Conservation (phyloP, 2,113 vertebrate genomes). For the Ictalurus furcatus region DNA sequence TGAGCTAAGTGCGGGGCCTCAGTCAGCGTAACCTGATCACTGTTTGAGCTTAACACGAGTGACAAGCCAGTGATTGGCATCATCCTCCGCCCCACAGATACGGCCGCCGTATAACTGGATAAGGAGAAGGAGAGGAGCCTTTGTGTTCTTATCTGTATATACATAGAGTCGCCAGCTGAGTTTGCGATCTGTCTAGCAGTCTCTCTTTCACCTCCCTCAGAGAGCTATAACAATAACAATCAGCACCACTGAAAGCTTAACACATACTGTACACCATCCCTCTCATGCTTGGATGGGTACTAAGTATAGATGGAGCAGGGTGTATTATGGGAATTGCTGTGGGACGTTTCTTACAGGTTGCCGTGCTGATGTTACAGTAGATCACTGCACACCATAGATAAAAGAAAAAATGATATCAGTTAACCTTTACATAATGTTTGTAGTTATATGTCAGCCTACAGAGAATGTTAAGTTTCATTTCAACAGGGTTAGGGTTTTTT, state of each 20-base stretch:
- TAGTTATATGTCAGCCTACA: neutral
- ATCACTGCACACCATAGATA: neutral
- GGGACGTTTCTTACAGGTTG: neutral
- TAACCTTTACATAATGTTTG: neutral
- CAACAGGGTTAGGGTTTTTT: neutral
- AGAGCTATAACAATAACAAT: slow-evolving; percentile 46
- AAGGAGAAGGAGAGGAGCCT: slow-evolving; percentile 51
- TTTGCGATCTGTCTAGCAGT: slow-evolving; percentile 57
- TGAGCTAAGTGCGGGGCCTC: slow-evolving; percentile 51
- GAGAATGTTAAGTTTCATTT: neutral
- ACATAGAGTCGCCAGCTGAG: slow-evolving; percentile 53
- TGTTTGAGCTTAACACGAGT: slow-evolving; percentile 29
- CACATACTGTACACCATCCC: slow-evolving; percentile 19
- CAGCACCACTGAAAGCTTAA: slow-evolving; percentile 30
- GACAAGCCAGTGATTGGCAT: slow-evolving; percentile 55
- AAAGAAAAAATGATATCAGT: neutral
- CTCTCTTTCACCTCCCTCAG: slow-evolving; percentile 48
- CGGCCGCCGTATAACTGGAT: slow-evolving; percentile 37
- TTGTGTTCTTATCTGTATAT: slow-evolving; percentile 55
- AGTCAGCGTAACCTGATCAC: slow-evolving; percentile 54
- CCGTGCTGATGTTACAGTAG: neutral
- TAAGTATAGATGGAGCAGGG: neutral
- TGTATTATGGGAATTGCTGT: neutral
- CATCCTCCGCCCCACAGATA: slow-evolving; percentile 34
- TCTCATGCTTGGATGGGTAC: slow-evolving; percentile 19